Percentiles rank a stretch among this genome's conserved stretches.
These are phyloP conservation scores for Phyllostomus discolor DNA, from an alignment of 2,113 vertebrate genomes.

Conservation along the genomic window DNA sequence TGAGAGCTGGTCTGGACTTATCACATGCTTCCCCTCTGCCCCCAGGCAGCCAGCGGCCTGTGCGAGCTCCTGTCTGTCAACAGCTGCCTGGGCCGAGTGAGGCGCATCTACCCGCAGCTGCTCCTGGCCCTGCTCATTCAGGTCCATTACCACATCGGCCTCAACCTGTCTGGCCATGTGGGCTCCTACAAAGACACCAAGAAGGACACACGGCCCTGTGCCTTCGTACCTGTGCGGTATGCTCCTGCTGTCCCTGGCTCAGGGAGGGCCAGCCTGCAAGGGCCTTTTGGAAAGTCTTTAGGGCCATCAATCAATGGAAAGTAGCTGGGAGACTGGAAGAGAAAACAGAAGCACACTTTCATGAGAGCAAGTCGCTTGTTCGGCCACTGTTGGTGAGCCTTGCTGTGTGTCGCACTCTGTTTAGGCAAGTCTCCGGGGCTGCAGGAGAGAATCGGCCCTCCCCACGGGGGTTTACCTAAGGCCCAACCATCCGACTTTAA, in stretches of 20 bases:
- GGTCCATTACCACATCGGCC: constrained; percentile 71
- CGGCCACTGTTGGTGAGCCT: background rate
- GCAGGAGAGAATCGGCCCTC: background rate
- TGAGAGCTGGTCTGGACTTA: background rate
- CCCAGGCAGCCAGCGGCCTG: constrained; percentile 71
- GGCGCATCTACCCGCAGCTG: constrained; percentile 69
- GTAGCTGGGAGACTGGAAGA: background rate
- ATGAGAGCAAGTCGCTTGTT: background rate
- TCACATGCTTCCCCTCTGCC: background rate
- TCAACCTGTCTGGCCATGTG: background rate
- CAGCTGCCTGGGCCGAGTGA: constrained; percentile 47
- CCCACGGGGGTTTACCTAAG: background rate
- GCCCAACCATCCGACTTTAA: background rate
- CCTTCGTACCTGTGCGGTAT: constrained; percentile 49
- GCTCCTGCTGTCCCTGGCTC: background rate
- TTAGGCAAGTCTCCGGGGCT: background rate
- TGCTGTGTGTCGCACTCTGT: background rate
- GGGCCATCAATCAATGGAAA: background rate
- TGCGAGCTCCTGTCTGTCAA: constrained; percentile 67
- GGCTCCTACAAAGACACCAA: background rate
- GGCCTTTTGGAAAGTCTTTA: background rate
- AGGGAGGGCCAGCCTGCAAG: background rate
- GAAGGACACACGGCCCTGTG: background rate
- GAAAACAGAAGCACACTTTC: background rate
- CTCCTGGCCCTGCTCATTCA: constrained; percentile 75